Conservation (phyloP, 2,888 invertebrate species). For the Cybosia mesomella region DNA sequence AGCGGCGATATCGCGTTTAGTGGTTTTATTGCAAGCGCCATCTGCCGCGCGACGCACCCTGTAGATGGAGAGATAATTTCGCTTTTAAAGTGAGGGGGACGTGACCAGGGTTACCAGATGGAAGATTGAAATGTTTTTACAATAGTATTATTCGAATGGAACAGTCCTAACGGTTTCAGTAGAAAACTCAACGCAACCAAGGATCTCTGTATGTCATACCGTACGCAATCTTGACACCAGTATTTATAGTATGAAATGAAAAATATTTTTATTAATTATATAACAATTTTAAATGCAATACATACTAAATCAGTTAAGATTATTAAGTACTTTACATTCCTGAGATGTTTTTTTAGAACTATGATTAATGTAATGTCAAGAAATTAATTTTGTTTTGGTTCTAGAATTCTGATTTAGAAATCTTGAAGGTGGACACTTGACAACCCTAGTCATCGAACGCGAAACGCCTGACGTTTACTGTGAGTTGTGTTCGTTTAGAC, state of each 20-base stretch:
- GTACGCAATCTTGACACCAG: neutral
- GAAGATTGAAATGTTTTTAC: conserved; percentile 7
- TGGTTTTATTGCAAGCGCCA: conserved; percentile 87
- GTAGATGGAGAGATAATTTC: conserved; percentile 85
- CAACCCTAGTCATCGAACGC: conserved; percentile 6
- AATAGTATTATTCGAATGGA: neutral
- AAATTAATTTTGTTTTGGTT: neutral
- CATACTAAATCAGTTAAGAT: neutral
- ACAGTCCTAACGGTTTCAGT: neutral
- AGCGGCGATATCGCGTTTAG: conserved; percentile 85
- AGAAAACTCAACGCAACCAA: too few species aligned
- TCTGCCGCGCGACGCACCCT: conserved; percentile 79
- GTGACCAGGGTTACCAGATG: conserved; percentile 35
- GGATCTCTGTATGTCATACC: neutral
- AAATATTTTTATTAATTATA: neutral
- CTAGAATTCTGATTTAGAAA: neutral
- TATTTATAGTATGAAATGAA: neutral
- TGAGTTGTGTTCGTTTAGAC: conserved; percentile 81
- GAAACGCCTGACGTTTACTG: conserved; percentile 69
- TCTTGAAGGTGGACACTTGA: neutral
- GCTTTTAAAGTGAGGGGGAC: conserved; percentile 75
- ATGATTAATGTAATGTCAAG: neutral
- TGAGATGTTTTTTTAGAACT: neutral
- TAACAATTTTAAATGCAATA: too few species aligned
- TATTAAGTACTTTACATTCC: neutral